Conservation (phyloP, 2,888 invertebrate genomes). For the Rhagonycha fulva region DNA sequence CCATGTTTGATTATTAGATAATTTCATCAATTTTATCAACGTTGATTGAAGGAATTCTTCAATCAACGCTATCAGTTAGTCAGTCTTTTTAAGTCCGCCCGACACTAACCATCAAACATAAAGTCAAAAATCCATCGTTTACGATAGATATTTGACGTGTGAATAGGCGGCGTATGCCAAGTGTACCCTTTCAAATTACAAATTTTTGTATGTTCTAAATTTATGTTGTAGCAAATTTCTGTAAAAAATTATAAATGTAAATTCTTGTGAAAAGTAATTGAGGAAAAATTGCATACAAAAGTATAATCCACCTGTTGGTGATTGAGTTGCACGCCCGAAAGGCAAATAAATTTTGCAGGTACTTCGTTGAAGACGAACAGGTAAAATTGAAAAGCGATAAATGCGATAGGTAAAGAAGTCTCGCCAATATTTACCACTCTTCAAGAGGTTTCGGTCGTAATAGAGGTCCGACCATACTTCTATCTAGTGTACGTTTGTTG, state of each 20-base stretch:
- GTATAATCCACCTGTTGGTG: background rate
- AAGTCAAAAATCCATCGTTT: too few species aligned
- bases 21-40: too few species aligned
- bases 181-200: too few species aligned
- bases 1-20: too few species aligned
- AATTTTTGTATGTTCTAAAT: too few species aligned
- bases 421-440: background rate
- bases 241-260: background rate
- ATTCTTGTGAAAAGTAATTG: background rate
- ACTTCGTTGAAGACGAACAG: background rate
- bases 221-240: too few species aligned
- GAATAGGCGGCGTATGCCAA: too few species aligned
- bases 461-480: background rate
- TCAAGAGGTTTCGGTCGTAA: background rate
- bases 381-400: constrained; percentile 3
- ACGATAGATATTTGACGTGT: too few species aligned
- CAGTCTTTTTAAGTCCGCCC: too few species aligned
- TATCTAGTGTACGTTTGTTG: background rate
- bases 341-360: constrained; percentile 1
- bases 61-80: too few species aligned
- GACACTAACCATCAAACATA: too few species aligned
- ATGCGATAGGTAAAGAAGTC: background rate
- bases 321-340: background rate
- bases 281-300: background rate
- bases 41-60: too few species aligned